These are phyloP conservation scores for Eurystomus gularis DNA, from an alignment of 2,113 vertebrate species.

Conservation along the genomic window DNA sequence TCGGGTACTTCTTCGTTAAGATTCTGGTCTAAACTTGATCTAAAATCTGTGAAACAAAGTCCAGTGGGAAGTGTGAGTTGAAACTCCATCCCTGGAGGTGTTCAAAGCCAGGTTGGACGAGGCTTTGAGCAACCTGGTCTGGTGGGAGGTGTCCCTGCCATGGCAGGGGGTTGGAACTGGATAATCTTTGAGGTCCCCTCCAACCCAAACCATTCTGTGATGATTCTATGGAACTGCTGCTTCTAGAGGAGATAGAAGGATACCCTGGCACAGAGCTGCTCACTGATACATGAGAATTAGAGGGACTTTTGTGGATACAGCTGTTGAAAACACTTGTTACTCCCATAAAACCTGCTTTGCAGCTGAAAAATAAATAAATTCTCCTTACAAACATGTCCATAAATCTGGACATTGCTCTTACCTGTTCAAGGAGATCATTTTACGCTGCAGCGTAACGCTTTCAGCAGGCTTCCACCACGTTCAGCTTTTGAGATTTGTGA, in stretches of 20 bases:
- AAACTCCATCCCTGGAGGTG: no score
- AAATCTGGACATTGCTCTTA: neutral
- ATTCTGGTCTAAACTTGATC: neutral
- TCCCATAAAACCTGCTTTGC: neutral
- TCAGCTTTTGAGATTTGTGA: neutral
- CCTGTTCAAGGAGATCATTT: neutral
- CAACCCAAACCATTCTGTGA: no score
- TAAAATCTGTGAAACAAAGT: neutral
- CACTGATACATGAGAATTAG: neutral
- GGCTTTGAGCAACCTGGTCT: no score
- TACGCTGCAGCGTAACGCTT: fast-evolving
- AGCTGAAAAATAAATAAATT: neutral
- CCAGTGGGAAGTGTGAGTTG: neutral
- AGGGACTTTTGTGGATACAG: neutral
- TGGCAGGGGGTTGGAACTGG: no score
- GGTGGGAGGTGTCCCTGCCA: no score
- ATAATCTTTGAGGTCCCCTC: no score
- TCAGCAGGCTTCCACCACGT: neutral
- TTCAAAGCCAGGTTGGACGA: no score
- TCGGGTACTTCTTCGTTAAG: neutral
- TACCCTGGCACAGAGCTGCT: neutral
- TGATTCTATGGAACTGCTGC: neutral
- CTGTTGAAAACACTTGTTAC: neutral
- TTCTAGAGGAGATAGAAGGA: neutral
- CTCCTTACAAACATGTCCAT: neutral